phyloP scores from a whole-genome alignment of 64 coral and sea anemone genomes.

The Cladopsammia gracilis region DNA sequence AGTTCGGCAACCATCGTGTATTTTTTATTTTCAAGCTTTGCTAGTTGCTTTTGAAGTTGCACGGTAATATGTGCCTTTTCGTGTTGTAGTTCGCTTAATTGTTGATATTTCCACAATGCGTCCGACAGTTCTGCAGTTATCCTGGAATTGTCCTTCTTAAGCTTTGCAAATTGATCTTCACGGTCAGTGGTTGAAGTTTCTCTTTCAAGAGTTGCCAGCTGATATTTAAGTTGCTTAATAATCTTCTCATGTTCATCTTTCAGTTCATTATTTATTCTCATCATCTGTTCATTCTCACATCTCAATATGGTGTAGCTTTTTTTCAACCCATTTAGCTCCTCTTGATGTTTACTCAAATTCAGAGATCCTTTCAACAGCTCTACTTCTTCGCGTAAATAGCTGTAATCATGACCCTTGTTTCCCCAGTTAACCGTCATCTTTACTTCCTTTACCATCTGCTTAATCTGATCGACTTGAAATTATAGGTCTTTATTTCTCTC shows the following conservation, averaged over 20 bases:
- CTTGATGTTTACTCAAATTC: neutral
- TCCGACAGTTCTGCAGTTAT: neutral
- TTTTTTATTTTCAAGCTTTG: neutral
- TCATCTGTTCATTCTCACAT: neutral
- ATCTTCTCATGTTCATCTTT: neutral
- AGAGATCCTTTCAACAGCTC: conserved; percentile 7
- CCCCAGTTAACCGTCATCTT: neutral
- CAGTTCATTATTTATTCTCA: neutral
- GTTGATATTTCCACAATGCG: neutral
- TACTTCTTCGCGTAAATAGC: conserved; percentile 3
- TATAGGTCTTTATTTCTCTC: neutral
- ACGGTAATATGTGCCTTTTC: neutral
- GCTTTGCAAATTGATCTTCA: too few relatives aligned
- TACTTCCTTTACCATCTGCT: neutral
- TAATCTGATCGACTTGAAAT: neutral
- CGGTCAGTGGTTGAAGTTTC: too few relatives aligned
- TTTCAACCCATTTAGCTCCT: neutral
- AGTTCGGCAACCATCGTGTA: neutral
- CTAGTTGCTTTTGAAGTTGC: neutral
- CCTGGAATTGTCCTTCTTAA: too few relatives aligned
- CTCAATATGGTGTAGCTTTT: neutral
- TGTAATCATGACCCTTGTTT: neutral
- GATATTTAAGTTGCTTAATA: neutral
- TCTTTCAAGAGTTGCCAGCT: neutral
- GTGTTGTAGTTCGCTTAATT: neutral